Conservation (phyloP, 2,797 vertebrate species). For the Lepilemur ruficaudatus region DNA sequence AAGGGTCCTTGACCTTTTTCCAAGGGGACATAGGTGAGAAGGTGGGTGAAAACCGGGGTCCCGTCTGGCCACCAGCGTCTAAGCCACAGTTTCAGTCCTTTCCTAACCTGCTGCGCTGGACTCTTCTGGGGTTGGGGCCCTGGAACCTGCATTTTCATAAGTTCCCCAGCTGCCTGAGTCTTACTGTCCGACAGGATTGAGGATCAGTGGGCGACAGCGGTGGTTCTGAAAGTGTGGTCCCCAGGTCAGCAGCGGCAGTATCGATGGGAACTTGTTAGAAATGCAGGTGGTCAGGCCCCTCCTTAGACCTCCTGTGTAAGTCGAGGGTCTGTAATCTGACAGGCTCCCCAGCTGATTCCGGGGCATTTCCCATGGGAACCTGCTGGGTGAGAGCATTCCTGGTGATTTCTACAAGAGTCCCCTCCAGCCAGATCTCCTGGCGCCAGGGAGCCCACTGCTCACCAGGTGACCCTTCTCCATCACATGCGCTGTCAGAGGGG, state of each 20-base stretch:
- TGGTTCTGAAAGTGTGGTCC: background rate
- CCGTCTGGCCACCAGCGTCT: fast-evolving
- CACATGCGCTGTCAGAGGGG: fast-evolving
- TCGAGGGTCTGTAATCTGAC: background rate
- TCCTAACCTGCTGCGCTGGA: background rate
- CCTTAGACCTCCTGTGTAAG: no score
- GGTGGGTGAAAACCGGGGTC: no score
- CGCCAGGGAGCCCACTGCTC: background rate
- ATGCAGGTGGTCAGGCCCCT: background rate
- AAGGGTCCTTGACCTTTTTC: background rate
- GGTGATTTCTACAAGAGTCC: no score
- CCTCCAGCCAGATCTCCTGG: background rate
- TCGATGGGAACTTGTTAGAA: background rate
- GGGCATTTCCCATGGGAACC: fast-evolving
- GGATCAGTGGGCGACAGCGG: background rate
- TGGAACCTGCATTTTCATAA: background rate
- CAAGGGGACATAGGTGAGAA: no score
- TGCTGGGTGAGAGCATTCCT: background rate
- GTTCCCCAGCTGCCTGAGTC: background rate
- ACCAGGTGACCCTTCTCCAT: background rate
- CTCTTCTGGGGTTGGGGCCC: background rate
- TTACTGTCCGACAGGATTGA: background rate
- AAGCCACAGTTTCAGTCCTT: background rate
- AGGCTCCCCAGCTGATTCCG: background rate
- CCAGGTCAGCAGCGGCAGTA: no score